Conservation (phyloP, 2,113 vertebrate genomes). For the Arizona elegans region DNA sequence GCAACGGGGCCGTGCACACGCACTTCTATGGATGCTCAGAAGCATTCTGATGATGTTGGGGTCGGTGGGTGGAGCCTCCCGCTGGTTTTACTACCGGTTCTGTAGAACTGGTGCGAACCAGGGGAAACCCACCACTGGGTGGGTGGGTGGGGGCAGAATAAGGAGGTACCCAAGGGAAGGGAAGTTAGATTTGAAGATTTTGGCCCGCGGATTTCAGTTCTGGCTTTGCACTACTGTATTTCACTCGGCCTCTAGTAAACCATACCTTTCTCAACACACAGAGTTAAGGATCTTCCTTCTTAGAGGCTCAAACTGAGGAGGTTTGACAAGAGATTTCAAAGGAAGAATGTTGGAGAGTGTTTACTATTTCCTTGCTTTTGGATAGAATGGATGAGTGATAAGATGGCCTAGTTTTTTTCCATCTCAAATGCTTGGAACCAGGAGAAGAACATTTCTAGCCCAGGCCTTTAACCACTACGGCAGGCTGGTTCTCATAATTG, state of each 20-base stretch:
- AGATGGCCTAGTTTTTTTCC: not conserved
- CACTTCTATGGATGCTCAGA: no score
- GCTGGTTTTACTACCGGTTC: no score
- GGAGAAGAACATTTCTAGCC: not conserved
- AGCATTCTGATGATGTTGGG: no score
- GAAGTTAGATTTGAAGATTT: not conserved
- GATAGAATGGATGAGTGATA: not conserved
- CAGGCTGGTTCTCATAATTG: not conserved
- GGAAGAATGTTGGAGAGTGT: not conserved
- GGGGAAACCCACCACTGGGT: no score
- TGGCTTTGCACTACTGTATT: not conserved
- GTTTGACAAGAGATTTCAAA: not conserved
- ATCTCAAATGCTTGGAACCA: not conserved
- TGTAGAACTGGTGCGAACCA: no score
- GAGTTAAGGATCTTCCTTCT: not conserved
- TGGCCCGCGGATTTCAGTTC: not conserved
- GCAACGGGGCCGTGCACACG: no score
- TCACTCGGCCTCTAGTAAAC: not conserved
- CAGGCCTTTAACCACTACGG: not conserved
- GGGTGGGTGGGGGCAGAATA: no score
- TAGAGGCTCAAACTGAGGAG: not conserved
- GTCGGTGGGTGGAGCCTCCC: no score
- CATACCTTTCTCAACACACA: not conserved
- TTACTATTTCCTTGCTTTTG: not conserved
- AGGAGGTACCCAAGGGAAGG: not conserved